Base-by-base conservation (phyloP, 1,140 invertebrate genomes). In the Zaprionus tsacasi region DNA sequence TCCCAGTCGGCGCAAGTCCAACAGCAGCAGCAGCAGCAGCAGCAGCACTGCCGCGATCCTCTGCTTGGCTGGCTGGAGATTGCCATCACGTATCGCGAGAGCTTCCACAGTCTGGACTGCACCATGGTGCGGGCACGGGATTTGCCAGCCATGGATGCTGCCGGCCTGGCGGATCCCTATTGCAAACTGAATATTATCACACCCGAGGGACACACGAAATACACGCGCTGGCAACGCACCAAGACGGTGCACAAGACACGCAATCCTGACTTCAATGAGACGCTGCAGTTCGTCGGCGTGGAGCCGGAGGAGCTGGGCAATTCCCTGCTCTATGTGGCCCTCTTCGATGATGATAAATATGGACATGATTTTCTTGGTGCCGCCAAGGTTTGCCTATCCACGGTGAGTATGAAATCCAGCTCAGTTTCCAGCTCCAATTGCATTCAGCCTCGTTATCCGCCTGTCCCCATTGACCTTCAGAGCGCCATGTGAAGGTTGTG, bases 251-350 rank as follows among this genome's bases (percentile, higher is more conserved):
- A 97, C 92, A 98, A 98, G 93, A 98, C 97, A 0, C 94, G 97
- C 78, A 97, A 98, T 93, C 98, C 98, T 0, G 97, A 98, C 92
- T 99, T 98, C 93, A 98, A 99, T 92, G 98, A 99, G 93, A 97
- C 96, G 0, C 92, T 99, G 6, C 96, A 97, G 55, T 99, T 98
- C 93, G 97, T 98, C 88, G 97, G 97, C 55, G 95, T 98, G 38
- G 91, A 92, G 76, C 90, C 90, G 11, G 88, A 92, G 25, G 92
- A 93, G 96, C 95, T 54, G 95, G 96, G 59, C 96, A 98, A 93
- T 93, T 98, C 88, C 80, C 93, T 66, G 93, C 93, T 98, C 38
- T 95, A 97, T 91, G 95, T 96, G 12, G 93, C 95, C 6, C 90
- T 96, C 1, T 94, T 96, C 65, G 97, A 98, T 93, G 97, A 97